These are phyloP conservation scores for Glyphotaelius pellucidus DNA, from an alignment of 2,888 invertebrate species.

Conservation along the genomic window DNA sequence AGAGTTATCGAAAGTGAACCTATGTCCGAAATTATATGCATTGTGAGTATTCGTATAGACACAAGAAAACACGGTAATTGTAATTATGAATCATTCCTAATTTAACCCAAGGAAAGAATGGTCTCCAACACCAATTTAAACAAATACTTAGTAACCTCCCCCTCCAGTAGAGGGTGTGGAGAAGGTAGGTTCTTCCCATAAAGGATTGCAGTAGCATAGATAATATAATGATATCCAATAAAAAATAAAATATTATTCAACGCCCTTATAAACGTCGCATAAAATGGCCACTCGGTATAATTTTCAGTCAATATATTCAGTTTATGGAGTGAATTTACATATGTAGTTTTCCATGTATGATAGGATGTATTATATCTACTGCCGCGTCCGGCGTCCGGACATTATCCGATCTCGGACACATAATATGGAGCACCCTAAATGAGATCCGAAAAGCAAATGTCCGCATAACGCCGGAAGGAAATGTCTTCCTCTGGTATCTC, in stretches of 20 bases:
- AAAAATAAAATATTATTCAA: slow-evolving; percentile 76
- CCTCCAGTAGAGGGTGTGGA: background rate
- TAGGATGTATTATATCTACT: slow-evolving; percentile 1
- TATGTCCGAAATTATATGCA: no score
- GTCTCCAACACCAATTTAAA: background rate
- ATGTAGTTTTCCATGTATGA: slow-evolving; percentile 56
- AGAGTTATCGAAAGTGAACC: no score
- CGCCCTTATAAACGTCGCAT: slow-evolving; percentile 73
- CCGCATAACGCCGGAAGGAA: slow-evolving; percentile 41
- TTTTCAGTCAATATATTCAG: slow-evolving; percentile 69
- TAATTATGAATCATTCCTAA: background rate
- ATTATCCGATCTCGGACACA: slow-evolving; percentile 25
- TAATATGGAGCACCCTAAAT: slow-evolving; percentile 22
- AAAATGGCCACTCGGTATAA: slow-evolving; percentile 75
- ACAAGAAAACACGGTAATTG: background rate
- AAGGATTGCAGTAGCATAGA: slow-evolving; percentile 46
- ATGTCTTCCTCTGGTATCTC: slow-evolving; percentile 41
- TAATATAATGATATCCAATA: slow-evolving; percentile 48
- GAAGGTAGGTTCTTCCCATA: slow-evolving; percentile 11
- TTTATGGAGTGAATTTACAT: slow-evolving; percentile 63
- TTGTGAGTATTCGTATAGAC: no score
- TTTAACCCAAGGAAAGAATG: background rate
- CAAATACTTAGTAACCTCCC: background rate
- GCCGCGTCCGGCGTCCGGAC: slow-evolving; percentile 24
- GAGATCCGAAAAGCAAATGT: slow-evolving; percentile 48